Evolutionary conservation across 2,888 invertebrate genomes (phyloP).

Genomic region (Plebejus melissa): DNA sequence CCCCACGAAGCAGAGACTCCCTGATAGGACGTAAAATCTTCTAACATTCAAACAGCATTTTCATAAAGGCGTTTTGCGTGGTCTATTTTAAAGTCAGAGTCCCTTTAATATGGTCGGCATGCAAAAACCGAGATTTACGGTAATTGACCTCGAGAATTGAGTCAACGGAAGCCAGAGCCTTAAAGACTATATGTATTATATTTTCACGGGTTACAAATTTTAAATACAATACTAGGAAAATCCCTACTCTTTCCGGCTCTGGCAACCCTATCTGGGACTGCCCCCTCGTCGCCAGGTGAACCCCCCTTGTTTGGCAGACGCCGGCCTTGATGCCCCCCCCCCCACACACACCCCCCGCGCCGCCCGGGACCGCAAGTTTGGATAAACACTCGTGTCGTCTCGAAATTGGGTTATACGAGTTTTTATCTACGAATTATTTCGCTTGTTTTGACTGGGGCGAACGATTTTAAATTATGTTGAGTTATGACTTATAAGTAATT

Average conservation of each 20-base stretch:
- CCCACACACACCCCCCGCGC: constrained; percentile 54
- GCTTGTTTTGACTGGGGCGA: constrained; percentile 16
- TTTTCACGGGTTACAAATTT: not conserved
- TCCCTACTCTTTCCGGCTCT: not conserved
- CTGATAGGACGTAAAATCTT: too few species aligned
- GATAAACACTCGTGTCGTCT: constrained; percentile 73
- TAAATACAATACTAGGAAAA: not conserved
- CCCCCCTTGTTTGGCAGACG: constrained; percentile 76
- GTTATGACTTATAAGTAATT: not conserved
- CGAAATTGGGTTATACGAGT: constrained; percentile 69
- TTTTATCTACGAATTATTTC: constrained; percentile 39
- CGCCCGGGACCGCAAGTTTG: constrained; percentile 68
- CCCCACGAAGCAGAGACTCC: too few species aligned
- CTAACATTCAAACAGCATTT: too few species aligned
- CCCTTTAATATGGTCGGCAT: too few species aligned
- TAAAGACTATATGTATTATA: too few species aligned
- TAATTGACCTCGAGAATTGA: too few species aligned
- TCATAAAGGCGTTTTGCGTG: too few species aligned
- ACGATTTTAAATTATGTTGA: not conserved
- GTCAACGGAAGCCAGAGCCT: too few species aligned
- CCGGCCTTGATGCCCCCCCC: constrained; percentile 76
- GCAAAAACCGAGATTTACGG: too few species aligned
- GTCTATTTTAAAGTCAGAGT: too few species aligned
- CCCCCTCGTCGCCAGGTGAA: constrained; percentile 71
- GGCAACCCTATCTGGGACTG: constrained; percentile 43